A percentile compares a stretch with the other conserved stretches of the same genome.
Evolutionary conservation across 1,140 invertebrate genomes (phyloP).

Genomic region (Anoplolepis gracilipes): DNA sequence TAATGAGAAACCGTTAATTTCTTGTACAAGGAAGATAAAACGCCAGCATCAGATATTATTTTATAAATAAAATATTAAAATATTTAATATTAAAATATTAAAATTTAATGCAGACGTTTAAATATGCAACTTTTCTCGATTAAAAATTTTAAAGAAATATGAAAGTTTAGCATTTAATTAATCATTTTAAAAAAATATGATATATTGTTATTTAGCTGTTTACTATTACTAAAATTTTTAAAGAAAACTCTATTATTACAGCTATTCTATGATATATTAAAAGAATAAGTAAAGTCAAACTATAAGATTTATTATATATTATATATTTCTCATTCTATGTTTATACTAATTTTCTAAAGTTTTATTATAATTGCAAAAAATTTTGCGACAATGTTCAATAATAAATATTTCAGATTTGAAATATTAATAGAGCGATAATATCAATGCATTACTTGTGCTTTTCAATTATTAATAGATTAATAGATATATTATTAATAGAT

Average conservation of each 20-base stretch:
- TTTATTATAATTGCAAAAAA: neutral
- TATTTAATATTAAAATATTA: no score
- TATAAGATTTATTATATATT: constrained; percentile 1
- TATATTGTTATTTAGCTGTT: no score
- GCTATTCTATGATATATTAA: neutral
- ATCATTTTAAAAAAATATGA: neutral
- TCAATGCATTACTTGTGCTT: neutral
- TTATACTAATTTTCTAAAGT: neutral
- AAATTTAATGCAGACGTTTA: no score
- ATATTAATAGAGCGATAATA: neutral
- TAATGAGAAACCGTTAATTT: neutral
- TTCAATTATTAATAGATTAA: no score
- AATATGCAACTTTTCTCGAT: neutral
- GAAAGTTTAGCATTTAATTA: neutral
- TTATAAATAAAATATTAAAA: neutral
- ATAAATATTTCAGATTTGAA: neutral
- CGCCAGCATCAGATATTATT: neutral
- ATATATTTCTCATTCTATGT: neutral
- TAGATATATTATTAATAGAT: no score
- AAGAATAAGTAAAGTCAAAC: neutral
- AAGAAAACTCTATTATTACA: neutral
- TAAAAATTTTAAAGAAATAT: no score
- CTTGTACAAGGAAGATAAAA: neutral
- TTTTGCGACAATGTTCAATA: neutral
- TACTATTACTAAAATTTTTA: neutral